A percentile compares a stretch with the other conserved stretches of the same genome.
phyloP scores from a whole-genome alignment of 2,888 invertebrate species.

The Timema cristinae region DNA sequence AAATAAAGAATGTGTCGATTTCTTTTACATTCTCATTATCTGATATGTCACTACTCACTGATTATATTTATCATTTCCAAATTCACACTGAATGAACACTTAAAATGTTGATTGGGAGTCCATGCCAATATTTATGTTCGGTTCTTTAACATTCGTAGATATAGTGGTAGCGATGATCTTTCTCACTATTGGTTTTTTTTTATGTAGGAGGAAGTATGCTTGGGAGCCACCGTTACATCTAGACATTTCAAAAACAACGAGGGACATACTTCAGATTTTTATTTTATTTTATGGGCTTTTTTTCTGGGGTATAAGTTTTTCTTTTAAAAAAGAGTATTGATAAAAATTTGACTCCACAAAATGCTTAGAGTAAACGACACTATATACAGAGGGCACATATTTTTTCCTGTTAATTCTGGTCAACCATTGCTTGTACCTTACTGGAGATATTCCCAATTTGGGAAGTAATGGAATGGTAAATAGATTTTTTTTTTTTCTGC shows the following conservation, averaged over 20 bases:
- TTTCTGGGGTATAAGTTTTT: neutral
- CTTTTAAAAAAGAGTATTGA: neutral
- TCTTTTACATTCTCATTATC: neutral
- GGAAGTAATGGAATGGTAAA: too few species aligned
- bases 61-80: neutral
- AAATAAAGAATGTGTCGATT: neutral
- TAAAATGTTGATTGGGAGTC: neutral
- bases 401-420: neutral
- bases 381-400: neutral
- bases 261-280: neutral
- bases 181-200: neutral
- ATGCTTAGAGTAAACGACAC: neutral
- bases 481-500: too few species aligned
- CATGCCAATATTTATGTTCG: too few species aligned
- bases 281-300: neutral
- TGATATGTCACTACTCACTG: neutral
- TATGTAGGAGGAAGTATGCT: too few species aligned
- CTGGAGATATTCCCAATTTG: too few species aligned
- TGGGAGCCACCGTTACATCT: too few species aligned
- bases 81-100: neutral
- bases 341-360: neutral
- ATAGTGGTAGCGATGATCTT: neutral
- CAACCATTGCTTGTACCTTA: neutral
- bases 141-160: too few species aligned
- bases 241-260: neutral